Evolutionary conservation across 2,113 vertebrate species (phyloP).

Genomic region (Rhagologus leucostigma): DNA sequence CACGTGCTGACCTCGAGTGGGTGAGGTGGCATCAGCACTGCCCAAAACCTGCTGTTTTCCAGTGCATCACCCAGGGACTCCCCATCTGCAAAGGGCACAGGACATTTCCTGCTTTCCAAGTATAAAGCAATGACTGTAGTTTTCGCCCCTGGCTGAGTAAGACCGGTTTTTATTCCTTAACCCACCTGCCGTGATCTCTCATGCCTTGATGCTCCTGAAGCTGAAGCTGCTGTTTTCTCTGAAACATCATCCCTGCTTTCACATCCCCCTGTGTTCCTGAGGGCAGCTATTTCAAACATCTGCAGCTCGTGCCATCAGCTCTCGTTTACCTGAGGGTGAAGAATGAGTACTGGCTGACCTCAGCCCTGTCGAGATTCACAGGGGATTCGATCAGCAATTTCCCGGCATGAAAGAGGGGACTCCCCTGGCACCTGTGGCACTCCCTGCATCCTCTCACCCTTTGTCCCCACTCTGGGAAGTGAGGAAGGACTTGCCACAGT

Average conservation of each 20-base stretch:
- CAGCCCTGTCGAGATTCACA: background rate
- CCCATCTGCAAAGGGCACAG: background rate
- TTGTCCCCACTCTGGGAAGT: background rate
- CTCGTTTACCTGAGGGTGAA: background rate
- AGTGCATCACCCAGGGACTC: background rate
- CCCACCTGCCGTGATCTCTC: background rate
- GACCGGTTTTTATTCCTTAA: background rate
- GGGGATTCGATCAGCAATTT: background rate
- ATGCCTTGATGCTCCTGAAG: background rate
- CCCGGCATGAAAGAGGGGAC: no score
- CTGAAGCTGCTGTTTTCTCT: background rate
- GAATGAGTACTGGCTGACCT: background rate
- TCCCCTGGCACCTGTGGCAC: background rate
- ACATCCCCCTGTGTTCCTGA: accelerated
- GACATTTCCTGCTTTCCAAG: background rate
- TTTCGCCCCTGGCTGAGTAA: background rate
- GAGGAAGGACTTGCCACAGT: background rate
- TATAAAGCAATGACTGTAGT: background rate
- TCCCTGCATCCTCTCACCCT: background rate
- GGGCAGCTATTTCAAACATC: background rate
- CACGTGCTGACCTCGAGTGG: background rate
- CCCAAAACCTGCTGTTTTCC: background rate
- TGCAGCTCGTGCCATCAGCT: background rate
- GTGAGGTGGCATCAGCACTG: background rate
- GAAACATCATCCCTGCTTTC: background rate